Percentiles rank a stretch among this genome's conserved stretches.
phyloP scores from a whole-genome alignment of 1,140 invertebrate species.

The Hirudo medicinalis region DNA sequence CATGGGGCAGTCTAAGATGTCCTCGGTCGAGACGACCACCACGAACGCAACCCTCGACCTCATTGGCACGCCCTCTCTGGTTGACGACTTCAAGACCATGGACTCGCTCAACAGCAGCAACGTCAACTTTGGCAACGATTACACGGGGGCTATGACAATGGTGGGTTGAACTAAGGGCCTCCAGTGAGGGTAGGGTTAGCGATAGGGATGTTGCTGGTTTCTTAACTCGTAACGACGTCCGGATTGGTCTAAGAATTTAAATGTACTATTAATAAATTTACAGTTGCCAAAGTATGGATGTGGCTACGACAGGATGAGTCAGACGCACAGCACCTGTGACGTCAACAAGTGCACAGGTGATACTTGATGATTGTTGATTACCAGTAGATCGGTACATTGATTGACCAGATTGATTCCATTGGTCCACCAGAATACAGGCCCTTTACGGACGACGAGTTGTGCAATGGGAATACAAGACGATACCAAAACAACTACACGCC shows the following conservation, averaged over 20 bases:
- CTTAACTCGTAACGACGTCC: too few species aligned
- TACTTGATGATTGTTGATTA: background rate
- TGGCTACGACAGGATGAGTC: conserved; percentile 1
- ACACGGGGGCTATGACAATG: too few species aligned
- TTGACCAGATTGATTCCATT: background rate
- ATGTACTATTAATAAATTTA: too few species aligned
- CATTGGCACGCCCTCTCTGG: background rate
- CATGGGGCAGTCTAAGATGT: background rate
- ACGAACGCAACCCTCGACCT: background rate
- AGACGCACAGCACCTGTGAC: background rate
- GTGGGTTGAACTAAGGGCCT: too few species aligned
- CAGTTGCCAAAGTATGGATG: background rate
- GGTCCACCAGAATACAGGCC: background rate
- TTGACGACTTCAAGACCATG: background rate
- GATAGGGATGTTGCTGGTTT: too few species aligned
- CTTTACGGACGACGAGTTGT: background rate
- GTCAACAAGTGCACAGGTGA: background rate
- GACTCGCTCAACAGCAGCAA: background rate
- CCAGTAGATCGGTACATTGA: background rate
- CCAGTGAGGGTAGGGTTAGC: too few species aligned
- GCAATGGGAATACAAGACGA: background rate
- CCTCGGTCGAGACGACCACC: background rate
- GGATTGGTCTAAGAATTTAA: too few species aligned
- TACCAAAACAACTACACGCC: background rate
- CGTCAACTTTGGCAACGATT: background rate